A percentile compares a stretch with the other conserved stretches of the same genome.
phyloP scores from a whole-genome alignment of 1,140 invertebrate species.

The Drosophila santomea region DNA sequence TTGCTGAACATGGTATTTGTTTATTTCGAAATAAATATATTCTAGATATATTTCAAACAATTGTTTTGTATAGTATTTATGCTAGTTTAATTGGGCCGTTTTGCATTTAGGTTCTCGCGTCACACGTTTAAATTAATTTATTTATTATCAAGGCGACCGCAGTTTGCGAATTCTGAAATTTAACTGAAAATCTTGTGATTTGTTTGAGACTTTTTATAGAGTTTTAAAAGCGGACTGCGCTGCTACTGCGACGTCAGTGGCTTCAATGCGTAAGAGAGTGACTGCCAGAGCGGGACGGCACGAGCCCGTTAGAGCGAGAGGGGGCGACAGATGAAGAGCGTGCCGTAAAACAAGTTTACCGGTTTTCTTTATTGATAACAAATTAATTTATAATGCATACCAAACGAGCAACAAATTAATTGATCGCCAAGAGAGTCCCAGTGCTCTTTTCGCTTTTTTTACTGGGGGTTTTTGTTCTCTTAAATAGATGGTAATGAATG shows the following conservation, averaged over 20 bases:
- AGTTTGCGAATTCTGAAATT: slow-evolving; percentile 77
- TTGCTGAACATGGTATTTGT: slow-evolving; percentile 35
- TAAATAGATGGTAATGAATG: neutral
- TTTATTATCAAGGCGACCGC: slow-evolving; percentile 51
- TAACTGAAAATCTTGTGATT: slow-evolving; percentile 84
- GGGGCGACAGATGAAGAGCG: slow-evolving; percentile 13
- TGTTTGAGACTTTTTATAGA: slow-evolving; percentile 83
- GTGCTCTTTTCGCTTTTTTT: neutral
- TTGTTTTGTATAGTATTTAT: slow-evolving; percentile 33
- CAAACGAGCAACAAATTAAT: slow-evolving; percentile 5
- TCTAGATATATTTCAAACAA: slow-evolving; percentile 23
- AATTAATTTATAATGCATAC: slow-evolving; percentile 76
- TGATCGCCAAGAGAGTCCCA: neutral
- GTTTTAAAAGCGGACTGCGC: slow-evolving; percentile 47
- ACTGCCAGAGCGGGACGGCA: slow-evolving; percentile 21
- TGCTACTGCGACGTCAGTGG: slow-evolving; percentile 44
- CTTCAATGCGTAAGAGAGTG: slow-evolving; percentile 47
- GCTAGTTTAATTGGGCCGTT: slow-evolving; percentile 27
- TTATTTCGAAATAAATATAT: slow-evolving; percentile 36
- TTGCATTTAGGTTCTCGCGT: slow-evolving; percentile 6
- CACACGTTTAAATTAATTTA: neutral
- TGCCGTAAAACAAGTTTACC: slow-evolving; percentile 34
- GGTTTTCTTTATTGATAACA: slow-evolving; percentile 67
- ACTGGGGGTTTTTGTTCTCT: neutral
- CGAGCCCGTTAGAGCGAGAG: slow-evolving; percentile 24